Base-by-base conservation (phyloP, 92 coral and sea anemone genomes). In the Desmophyllum pertusum region DNA sequence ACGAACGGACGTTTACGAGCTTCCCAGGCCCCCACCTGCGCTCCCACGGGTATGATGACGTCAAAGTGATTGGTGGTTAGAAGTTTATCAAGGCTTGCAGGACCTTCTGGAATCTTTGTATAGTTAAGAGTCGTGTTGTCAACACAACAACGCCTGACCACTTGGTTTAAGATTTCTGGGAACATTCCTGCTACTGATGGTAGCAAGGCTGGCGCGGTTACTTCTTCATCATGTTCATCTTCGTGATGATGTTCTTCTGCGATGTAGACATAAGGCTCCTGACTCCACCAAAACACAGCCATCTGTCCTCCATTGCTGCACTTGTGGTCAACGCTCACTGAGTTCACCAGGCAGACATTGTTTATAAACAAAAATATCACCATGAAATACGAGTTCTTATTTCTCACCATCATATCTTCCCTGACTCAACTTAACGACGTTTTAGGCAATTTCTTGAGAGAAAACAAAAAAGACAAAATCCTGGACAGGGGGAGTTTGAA, bases 181-280 rank as follows among this genome's bases (percentile, higher is more conserved):
- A 94, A 87, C 76, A 92, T 76, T 15, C 98, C 98, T 29, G 85
- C 76, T 48, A 85, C 51, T 13, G 69, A 76, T 30, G 37, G 17
- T n/a, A n/a, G n/a, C 25, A 70, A 52, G 30, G 31, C 63, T 5
- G 6, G 10, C 3, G 2, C 30, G 19, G 2, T 15, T 15, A 17
- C 8, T 59, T 43, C 15, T 9, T 73, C 62, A 6, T 19, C 10
- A 9, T 73, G 50, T 8, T 61, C 45, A 17, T 14, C 38, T n/a
- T 48, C 38, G 41, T n/a, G 84, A 2, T 45, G 39, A 57, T 67
- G 67, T 5, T 70, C 39, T 43, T 57, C 71, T 41, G 87, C 37
- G 21, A 35, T 27, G 85, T 81, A 92, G 65, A 94, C 85, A 71
- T 89, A 94, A 25, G 98, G 95, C 53, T 89, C 90, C 53, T 92